A percentile compares a stretch with the other conserved stretches of the same genome.
Evolutionary conservation across 2,797 vertebrate genomes (phyloP).

Genomic region (Myripristis jacobus): DNA sequence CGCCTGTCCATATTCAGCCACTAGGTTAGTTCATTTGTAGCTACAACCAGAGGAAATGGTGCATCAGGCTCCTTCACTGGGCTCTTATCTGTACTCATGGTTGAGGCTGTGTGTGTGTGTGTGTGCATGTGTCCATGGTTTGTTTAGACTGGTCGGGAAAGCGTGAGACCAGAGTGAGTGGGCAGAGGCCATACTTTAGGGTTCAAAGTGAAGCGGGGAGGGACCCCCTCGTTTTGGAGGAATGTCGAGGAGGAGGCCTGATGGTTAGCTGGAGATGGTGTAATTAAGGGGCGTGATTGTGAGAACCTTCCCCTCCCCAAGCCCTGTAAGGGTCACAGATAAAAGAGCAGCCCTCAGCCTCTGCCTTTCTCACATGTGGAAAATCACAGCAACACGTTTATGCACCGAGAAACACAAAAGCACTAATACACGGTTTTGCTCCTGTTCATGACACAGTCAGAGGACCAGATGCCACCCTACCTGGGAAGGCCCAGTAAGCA

Average conservation of each 20-base stretch:
- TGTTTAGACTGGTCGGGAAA: conserved; percentile 84
- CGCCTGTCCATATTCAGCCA: conserved; percentile 60
- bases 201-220: conserved; percentile 82
- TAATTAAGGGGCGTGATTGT: conserved; percentile 87
- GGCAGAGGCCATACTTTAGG: conserved; percentile 80
- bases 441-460: conserved; percentile 4
- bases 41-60: conserved; percentile 64
- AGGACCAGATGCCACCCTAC: conserved; percentile 53
- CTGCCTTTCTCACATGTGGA: conserved; percentile 58
- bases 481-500: conserved; percentile 37
- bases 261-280: conserved; percentile 83
- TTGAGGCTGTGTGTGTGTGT: conserved; percentile 29
- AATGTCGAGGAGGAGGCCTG: conserved; percentile 83
- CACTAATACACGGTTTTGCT: conserved; percentile 24
- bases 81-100: conserved; percentile 64
- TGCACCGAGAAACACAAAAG: neutral
- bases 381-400: conserved; percentile 54
- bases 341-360: conserved; percentile 74
- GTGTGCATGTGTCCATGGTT: conserved; percentile 66
- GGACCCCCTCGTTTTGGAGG: conserved; percentile 80
- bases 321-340: conserved; percentile 81
- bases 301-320: conserved; percentile 80
- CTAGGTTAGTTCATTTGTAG: conserved; percentile 66
- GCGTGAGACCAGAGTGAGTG: conserved; percentile 83
- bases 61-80: conserved; percentile 56